Evolutionary conservation across 2,113 vertebrate genomes (phyloP).

Genomic region (Cyprinodon variegatus): DNA sequence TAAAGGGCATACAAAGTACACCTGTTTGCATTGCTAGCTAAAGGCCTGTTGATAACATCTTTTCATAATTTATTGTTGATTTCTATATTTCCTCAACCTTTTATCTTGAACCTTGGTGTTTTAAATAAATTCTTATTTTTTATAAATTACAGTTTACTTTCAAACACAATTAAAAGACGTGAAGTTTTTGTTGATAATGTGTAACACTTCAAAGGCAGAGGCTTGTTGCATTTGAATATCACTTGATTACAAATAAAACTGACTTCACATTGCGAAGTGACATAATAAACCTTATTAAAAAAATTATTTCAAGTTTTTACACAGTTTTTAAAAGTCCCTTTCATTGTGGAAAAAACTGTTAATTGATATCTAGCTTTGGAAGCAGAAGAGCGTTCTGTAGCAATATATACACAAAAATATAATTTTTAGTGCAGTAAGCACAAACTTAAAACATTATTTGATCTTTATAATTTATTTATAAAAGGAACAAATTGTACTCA

Average conservation of each 20-base stretch:
- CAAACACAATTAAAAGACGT: constrained; percentile 11
- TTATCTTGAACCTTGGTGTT: neutral
- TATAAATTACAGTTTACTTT: constrained; percentile 35
- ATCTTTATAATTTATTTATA: constrained; percentile 41
- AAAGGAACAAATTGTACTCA: neutral
- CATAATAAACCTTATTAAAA: too few species aligned
- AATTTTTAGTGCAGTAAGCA: neutral
- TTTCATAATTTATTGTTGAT: neutral
- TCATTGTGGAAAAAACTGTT: neutral
- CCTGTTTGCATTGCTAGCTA: too few species aligned
- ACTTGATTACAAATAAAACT: constrained; percentile 43
- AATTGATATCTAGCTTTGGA: neutral
- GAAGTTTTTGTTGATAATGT: neutral
- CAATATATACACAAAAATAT: neutral
- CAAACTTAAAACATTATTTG: neutral
- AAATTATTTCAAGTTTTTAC: neutral
- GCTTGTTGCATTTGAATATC: constrained; percentile 31
- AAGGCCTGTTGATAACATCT: neutral
- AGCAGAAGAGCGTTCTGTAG: neutral
- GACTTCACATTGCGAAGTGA: neutral
- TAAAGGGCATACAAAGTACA: too few species aligned
- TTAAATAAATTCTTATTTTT: neutral
- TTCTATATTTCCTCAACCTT: neutral
- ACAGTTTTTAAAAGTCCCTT: neutral
- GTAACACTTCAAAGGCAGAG: constrained; percentile 27